Evolutionary conservation across 2,113 vertebrate species (phyloP).

Genomic region (Erythrolamprus reginae): DNA sequence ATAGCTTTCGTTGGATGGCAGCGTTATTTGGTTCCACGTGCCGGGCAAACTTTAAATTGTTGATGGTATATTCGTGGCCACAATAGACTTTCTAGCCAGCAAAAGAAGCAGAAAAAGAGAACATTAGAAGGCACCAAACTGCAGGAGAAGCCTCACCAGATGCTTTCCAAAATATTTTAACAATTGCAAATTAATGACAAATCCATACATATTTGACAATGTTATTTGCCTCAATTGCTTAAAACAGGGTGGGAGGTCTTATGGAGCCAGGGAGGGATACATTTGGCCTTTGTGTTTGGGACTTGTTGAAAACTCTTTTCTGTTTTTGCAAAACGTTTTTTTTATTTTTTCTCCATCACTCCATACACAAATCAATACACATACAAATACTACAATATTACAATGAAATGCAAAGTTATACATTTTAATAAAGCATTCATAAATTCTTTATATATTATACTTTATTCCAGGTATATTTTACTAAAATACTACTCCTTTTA

Average conservation of each 20-base stretch:
- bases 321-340: too few relatives aligned
- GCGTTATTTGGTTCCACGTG: constrained; percentile 88
- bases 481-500: too few relatives aligned
- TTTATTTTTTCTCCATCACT: too few relatives aligned
- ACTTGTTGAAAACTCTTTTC: not conserved
- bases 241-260: not conserved
- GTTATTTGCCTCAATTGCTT: not conserved
- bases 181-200: not conserved
- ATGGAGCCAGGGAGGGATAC: too few relatives aligned
- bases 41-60: constrained; percentile 93
- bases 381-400: too few relatives aligned
- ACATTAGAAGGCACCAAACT: not conserved
- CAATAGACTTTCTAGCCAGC: constrained; percentile 87
- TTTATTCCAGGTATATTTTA: too few relatives aligned
- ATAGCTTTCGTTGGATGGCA: constrained; percentile 79
- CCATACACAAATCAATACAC: too few relatives aligned
- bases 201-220: not conserved
- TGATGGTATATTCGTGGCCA: constrained; percentile 95
- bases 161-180: not conserved
- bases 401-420: too few relatives aligned
- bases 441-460: too few relatives aligned
- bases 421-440: too few relatives aligned
- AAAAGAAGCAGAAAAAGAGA: not conserved
- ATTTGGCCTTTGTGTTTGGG: not conserved
- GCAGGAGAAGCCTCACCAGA: not conserved